These are phyloP conservation scores for Psittacula derbiana DNA, from an alignment of 2,797 vertebrate species.

Conservation along the genomic window DNA sequence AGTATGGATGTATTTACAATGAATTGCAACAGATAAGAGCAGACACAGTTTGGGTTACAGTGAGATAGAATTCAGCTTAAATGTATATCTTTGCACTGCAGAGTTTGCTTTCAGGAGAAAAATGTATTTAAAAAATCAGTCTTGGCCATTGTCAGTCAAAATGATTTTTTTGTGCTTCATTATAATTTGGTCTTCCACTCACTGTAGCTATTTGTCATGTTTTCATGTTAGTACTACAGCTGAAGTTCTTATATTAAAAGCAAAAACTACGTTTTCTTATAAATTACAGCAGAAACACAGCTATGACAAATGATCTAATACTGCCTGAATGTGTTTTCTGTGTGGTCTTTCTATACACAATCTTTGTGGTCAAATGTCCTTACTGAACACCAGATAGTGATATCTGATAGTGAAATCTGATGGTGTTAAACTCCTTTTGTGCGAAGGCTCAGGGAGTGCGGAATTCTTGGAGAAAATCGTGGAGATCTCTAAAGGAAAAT, in stretches of 20 bases:
- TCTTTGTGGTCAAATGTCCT: not conserved
- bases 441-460: not conserved
- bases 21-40: not conserved
- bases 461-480: not conserved
- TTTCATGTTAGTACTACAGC: not conserved
- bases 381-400: not conserved
- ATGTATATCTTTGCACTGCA: not conserved
- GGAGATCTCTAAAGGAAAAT: not conserved
- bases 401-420: not conserved
- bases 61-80: not conserved
- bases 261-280: not conserved
- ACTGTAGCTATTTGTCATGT: not conserved
- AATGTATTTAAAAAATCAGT: not conserved
- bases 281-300: not conserved
- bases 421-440: not conserved
- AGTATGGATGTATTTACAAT: not conserved
- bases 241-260: not conserved
- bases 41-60: not conserved
- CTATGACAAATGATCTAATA: not conserved
- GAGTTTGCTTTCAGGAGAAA: not conserved
- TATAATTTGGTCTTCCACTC: not conserved
- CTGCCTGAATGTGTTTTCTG: not conserved
- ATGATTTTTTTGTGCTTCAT: not conserved
- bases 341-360: not conserved
- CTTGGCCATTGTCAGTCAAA: not conserved